phyloP scores from a whole-genome alignment of 2,797 vertebrate species.

The Adelosebastes latens region DNA sequence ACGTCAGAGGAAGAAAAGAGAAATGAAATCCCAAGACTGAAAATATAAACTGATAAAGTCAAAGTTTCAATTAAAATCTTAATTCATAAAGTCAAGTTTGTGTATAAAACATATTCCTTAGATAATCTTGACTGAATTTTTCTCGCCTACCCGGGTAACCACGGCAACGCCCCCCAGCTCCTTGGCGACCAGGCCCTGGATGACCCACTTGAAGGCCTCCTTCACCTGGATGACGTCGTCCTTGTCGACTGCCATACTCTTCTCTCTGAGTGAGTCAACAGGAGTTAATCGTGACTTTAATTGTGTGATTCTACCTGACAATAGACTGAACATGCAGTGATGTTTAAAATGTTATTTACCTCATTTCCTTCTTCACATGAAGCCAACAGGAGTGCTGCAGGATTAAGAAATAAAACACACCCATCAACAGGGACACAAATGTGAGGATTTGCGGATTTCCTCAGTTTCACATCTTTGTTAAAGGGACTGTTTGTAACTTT shows the following conservation, averaged over 20 bases:
- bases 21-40: not conserved
- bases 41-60: too few relatives aligned
- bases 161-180: slow-evolving; percentile 87
- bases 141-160: slow-evolving; percentile 86
- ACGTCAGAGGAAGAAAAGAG: not conserved
- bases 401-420: not conserved
- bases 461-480: not conserved
- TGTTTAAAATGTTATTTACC: slow-evolving; percentile 46
- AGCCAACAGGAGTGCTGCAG: slow-evolving; percentile 83
- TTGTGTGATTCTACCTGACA: not conserved
- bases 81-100: too few relatives aligned
- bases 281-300: not conserved
- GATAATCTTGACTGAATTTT: not conserved
- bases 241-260: slow-evolving; percentile 82
- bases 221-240: slow-evolving; percentile 92
- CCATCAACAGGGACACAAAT: not conserved
- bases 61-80: too few relatives aligned
- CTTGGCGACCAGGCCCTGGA: slow-evolving; percentile 83
- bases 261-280: slow-evolving; percentile 66
- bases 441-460: not conserved
- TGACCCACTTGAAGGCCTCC: slow-evolving; percentile 94
- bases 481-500: too few relatives aligned
- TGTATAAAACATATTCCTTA: too few relatives aligned
- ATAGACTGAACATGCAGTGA: not conserved
- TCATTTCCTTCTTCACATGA: slow-evolving; percentile 80